Evolutionary conservation across 2,888 invertebrate genomes (phyloP), one percentile per base, ranked within the genome.

Genomic region (Oasisia sp.): DNA sequence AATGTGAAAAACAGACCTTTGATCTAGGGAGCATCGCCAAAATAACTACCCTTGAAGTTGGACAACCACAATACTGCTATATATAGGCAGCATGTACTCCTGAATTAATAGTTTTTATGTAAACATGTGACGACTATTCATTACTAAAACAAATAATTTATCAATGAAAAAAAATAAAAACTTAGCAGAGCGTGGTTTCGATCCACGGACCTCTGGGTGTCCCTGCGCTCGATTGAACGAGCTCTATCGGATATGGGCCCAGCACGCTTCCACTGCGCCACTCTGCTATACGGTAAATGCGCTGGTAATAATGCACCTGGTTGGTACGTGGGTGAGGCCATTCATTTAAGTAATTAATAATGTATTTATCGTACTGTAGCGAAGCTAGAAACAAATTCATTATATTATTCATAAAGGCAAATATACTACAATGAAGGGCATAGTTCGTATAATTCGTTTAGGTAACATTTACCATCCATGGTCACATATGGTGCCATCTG

Each of bases 261-360:
- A 91, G 91, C 91, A 91, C 91, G 91, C 91, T 91, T 91, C 91
- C 91, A 91, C 91, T 91, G 91, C 91, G 91, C 91, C 91, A 91
- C 56, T 91, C 91, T 91, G 91, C 91, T 91, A 74, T 14, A 19
- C 27, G 74, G 0, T 0, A 19, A 3, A 27, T 2, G 0, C 4
- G 0, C 5, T 14, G 4, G 19, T 74, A 74, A 74, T 74, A 27
- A 27, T 0, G 27, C 74, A 27, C 74, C 74, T 74, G 27, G 74
- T 19, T 19, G 27, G 74, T 74, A 74, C 27, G 4, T 7, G n/a
- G 27, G 19, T 74, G 5, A 27, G 27, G 27, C 2, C 19, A 27
- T 74, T 74, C 7, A 27, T 27, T 27, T 74, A 74, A 19, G 2
- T 74, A 14, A 19, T 74, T 74, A 19, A 19, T 3, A 74, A n/a